Evolutionary conservation across 2,888 invertebrate species (phyloP).

Genomic region (Seira musarum): DNA sequence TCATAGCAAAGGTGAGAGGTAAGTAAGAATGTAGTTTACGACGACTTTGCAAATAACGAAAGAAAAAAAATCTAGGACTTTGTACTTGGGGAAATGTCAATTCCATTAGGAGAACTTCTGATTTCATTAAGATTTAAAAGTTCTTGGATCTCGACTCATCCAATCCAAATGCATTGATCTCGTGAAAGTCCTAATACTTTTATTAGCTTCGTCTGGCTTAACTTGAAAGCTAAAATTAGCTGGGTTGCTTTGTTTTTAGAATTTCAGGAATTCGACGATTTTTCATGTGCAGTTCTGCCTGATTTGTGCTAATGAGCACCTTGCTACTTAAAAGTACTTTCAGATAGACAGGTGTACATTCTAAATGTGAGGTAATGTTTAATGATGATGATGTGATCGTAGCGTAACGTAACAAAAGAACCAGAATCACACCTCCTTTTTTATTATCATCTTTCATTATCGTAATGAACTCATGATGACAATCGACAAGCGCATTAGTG

Average conservation of each 20-base stretch:
- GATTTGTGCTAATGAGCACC: background rate
- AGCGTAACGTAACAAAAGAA: too few species aligned
- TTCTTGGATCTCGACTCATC: too few species aligned
- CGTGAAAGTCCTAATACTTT: too few species aligned
- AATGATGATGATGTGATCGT: slow-evolving; percentile 25
- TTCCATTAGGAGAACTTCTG: background rate
- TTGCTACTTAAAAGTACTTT: background rate
- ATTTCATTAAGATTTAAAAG: background rate
- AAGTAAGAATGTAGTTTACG: slow-evolving; percentile 21
- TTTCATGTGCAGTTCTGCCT: background rate
- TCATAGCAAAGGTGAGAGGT: slow-evolving; percentile 24
- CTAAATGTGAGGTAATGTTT: background rate
- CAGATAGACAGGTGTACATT: background rate
- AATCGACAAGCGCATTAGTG: too few species aligned
- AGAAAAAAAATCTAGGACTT: background rate
- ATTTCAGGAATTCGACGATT: too few species aligned
- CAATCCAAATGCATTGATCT: too few species aligned
- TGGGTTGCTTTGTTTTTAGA: background rate
- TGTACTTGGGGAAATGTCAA: background rate
- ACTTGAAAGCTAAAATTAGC: background rate
- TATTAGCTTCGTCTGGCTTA: too few species aligned
- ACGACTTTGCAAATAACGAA: background rate
- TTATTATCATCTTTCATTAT: slow-evolving; percentile 47
- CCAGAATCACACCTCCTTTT: slow-evolving; percentile 32
- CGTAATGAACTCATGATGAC: slow-evolving; percentile 54